Conservation (phyloP, 1,140 invertebrate species). For the Drosophila pectinifera region DNA sequence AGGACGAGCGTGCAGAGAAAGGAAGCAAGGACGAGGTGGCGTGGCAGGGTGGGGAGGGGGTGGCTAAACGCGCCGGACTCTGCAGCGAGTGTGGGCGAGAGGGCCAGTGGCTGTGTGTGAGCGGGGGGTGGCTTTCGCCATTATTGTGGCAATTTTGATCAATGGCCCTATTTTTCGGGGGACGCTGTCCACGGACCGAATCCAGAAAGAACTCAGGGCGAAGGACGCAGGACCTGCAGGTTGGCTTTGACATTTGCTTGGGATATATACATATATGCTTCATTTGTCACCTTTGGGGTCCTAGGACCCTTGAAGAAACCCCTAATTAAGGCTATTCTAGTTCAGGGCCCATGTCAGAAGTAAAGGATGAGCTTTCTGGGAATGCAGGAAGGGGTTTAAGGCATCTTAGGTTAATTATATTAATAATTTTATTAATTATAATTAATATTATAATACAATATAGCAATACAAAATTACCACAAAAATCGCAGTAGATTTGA, state of each 20-base stretch:
- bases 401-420: too few species aligned
- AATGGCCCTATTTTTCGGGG: slow-evolving; percentile 73
- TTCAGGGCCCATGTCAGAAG: too few species aligned
- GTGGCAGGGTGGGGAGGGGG: background rate
- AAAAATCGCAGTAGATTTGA: background rate
- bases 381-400: too few species aligned
- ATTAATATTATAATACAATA: too few species aligned
- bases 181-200: slow-evolving; percentile 59
- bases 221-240: slow-evolving; percentile 18
- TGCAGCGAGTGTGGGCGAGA: slow-evolving; percentile 16
- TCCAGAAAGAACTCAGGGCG: slow-evolving; percentile 12
- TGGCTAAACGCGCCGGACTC: slow-evolving; percentile 18
- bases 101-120: slow-evolving; percentile 6
- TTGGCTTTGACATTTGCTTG: slow-evolving; percentile 1
- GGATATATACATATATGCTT: too few species aligned
- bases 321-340: background rate
- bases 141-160: slow-evolving; percentile 84
- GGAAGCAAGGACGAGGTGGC: background rate
- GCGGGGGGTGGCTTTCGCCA: slow-evolving; percentile 75
- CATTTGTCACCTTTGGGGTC: too few species aligned
- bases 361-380: too few species aligned
- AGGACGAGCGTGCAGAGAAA: background rate
- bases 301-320: too few species aligned
- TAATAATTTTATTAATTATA: too few species aligned
- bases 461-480: too few species aligned